Conservation (phyloP, 1,140 invertebrate genomes). For the Drosophila chauvacae region DNA sequence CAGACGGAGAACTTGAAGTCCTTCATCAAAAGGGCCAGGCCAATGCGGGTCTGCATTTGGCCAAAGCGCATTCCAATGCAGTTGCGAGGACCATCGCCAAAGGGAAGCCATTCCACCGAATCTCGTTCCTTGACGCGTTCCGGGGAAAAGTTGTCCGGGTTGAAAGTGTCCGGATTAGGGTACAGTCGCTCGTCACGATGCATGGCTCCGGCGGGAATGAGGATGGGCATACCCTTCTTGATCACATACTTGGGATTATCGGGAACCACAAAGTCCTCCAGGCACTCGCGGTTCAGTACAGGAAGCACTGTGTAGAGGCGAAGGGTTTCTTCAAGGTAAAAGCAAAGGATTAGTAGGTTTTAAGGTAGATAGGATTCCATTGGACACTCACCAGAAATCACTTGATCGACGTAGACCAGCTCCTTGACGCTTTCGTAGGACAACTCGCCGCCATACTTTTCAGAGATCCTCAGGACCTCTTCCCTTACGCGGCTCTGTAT, state of each 20-base stretch:
- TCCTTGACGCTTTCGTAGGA: constrained; percentile 86
- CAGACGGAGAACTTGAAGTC: constrained; percentile 76
- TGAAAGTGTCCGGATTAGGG: constrained; percentile 87
- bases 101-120: constrained; percentile 86
- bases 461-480: constrained; percentile 85
- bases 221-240: constrained; percentile 63
- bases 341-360: not conserved
- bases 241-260: constrained; percentile 75
- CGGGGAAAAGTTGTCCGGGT: constrained; percentile 88
- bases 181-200: constrained; percentile 85
- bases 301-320: constrained; percentile 81
- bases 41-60: constrained; percentile 87
- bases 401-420: constrained; percentile 86
- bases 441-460: constrained; percentile 82
- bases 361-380: too few relatives aligned
- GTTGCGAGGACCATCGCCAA: constrained; percentile 85
- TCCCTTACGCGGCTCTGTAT: constrained; percentile 85
- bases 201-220: constrained; percentile 69
- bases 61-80: constrained; percentile 87
- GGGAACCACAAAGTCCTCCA: constrained; percentile 83
- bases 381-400: constrained; percentile 79
- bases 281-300: constrained; percentile 84
- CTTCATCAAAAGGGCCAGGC: constrained; percentile 84
- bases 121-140: constrained; percentile 85
- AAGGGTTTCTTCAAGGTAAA: constrained; percentile 69